Conservation (phyloP, 2,113 vertebrate genomes). For the Chloroceryle aenea region DNA sequence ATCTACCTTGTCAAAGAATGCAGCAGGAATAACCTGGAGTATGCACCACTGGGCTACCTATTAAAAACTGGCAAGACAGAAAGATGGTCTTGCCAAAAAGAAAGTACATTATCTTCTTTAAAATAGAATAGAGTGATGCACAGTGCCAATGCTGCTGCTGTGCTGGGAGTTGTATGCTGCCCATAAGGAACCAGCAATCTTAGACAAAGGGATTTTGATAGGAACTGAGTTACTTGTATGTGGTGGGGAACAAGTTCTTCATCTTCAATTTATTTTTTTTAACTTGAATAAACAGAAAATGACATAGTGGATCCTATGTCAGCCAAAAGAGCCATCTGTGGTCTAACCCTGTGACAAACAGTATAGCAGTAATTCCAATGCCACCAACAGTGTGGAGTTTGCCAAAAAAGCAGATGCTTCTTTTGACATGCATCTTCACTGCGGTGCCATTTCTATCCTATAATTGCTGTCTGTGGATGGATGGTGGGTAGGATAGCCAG, state of each 20-base stretch:
- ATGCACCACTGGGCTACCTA: not conserved
- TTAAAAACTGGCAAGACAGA: not conserved
- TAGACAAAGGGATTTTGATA: constrained; percentile 2
- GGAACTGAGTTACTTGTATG: not conserved
- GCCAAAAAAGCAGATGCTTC: constrained; percentile 75
- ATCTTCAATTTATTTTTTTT: constrained; percentile 50
- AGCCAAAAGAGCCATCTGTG: constrained; percentile 73
- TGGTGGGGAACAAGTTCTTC: constrained; percentile 3
- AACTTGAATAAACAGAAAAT: constrained; percentile 56
- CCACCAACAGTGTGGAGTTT: constrained; percentile 58
- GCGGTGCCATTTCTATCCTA: not conserved
- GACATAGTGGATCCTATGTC: constrained; percentile 32
- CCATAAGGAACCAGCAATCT: not conserved
- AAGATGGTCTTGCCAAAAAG: not conserved
- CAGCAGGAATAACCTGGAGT: not conserved
- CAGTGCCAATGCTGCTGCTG: not conserved
- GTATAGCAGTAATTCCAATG: constrained; percentile 57
- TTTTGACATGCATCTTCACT: constrained; percentile 53
- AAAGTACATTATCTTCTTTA: not conserved
- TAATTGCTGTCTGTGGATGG: constrained; percentile 21
- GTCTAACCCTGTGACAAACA: constrained; percentile 59
- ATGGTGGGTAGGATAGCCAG: not conserved
- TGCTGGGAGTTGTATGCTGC: not conserved
- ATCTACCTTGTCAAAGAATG: not conserved
- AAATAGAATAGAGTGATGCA: not conserved